phyloP scores from a whole-genome alignment of 1,140 invertebrate genomes.

The Arion vulgaris region DNA sequence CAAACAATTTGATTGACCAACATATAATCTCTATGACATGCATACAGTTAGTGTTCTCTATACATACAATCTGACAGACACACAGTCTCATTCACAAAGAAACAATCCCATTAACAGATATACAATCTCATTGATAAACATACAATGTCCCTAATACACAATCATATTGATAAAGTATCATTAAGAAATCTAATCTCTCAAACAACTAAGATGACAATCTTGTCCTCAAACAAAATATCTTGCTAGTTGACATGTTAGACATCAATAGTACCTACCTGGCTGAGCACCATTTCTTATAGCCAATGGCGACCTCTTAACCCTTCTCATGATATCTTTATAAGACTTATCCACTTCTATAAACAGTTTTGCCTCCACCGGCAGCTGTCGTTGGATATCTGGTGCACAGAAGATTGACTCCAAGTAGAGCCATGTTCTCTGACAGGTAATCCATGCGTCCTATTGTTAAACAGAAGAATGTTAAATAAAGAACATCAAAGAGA shows the following conservation, averaged over 20 bases:
- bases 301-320: constrained; percentile 71
- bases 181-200: too few relatives aligned
- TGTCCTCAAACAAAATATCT: too few relatives aligned
- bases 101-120: too few relatives aligned
- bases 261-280: constrained; percentile 53
- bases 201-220: too few relatives aligned
- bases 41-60: too few relatives aligned
- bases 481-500: not conserved
- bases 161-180: too few relatives aligned
- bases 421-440: constrained; percentile 90
- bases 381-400: constrained; percentile 88
- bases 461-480: not conserved
- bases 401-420: constrained; percentile 90
- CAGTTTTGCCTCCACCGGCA: constrained; percentile 87
- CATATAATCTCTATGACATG: too few relatives aligned
- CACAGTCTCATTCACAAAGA: too few relatives aligned
- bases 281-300: constrained; percentile 72
- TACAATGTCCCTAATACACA: too few relatives aligned
- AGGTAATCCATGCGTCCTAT: constrained; percentile 87
- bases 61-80: too few relatives aligned
- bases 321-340: constrained; percentile 87
- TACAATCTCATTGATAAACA: too few relatives aligned
- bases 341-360: constrained; percentile 88
- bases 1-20: too few relatives aligned
- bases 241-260: not conserved